Percentiles rank a stretch among this genome's conserved stretches.
These are phyloP conservation scores for Bubo scandiacus DNA, from an alignment of 2,113 vertebrate species.

Conservation along the genomic window DNA sequence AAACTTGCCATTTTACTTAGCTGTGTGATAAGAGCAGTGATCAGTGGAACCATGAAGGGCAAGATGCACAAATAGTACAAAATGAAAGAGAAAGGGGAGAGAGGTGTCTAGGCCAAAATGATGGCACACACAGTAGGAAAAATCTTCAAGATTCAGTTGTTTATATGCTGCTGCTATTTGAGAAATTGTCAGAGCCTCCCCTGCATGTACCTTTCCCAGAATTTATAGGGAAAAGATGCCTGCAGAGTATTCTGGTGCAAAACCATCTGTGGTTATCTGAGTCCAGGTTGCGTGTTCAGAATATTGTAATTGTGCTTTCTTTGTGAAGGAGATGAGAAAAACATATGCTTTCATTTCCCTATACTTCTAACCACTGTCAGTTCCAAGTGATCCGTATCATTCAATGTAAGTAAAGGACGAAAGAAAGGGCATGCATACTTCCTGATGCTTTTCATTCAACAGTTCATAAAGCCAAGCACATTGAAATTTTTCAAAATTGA, in stretches of 20 bases:
- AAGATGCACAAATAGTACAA: not conserved
- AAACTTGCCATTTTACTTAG: not conserved
- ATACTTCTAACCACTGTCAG: not conserved
- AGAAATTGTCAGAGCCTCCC: not conserved
- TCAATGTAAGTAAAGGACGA: not conserved
- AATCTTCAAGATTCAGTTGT: not conserved
- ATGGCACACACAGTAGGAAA: not conserved
- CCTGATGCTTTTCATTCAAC: slow-evolving; percentile 14
- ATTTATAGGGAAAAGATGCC: not conserved
- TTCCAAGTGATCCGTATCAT: not conserved
- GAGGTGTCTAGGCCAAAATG: not conserved
- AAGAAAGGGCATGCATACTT: not conserved
- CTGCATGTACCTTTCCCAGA: not conserved
- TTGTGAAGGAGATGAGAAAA: not conserved
- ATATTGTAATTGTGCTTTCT: not conserved
- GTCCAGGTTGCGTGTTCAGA: not conserved
- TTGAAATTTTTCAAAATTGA: not conserved
- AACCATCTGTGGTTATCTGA: not conserved
- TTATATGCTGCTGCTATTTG: not conserved
- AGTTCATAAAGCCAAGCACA: not conserved
- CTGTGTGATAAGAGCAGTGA: not conserved
- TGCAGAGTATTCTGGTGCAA: not conserved
- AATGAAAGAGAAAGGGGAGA: not conserved
- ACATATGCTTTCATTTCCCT: not conserved
- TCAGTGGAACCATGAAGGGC: not conserved